Conservation (phyloP, 2,797 vertebrate species). For the Falco peregrinus region DNA sequence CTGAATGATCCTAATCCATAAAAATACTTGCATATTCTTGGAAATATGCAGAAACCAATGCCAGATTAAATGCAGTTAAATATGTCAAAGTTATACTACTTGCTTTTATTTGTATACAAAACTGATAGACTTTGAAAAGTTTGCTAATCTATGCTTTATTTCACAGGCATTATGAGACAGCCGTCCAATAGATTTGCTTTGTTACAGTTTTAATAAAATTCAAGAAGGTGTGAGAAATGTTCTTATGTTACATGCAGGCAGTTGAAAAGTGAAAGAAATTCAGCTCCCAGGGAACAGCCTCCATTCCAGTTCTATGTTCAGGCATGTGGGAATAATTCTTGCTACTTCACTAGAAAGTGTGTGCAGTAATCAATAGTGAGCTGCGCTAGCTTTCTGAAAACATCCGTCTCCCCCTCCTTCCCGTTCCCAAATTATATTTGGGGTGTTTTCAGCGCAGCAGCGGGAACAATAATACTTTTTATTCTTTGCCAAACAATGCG, state of each 20-base stretch:
- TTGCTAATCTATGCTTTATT: not conserved
- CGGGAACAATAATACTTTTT: constrained; percentile 66
- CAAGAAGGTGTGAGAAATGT: not conserved
- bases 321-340: not conserved
- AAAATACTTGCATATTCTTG: not conserved
- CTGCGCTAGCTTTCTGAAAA: not conserved
- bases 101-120: not conserved
- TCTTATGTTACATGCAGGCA: not conserved
- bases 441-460: constrained; percentile 27
- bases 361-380: not conserved
- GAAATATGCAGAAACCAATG: not conserved
- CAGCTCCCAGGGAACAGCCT: not conserved
- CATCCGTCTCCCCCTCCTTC: not conserved
- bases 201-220: not conserved
- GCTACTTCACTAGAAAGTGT: not conserved
- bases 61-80: not conserved
- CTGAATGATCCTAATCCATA: not conserved
- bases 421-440: not conserved
- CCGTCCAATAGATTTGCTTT: not conserved
- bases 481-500: constrained; percentile 81
- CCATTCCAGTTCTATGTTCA: not conserved
- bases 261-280: not conserved
- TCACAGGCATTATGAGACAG: not conserved
- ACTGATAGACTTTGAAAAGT: not conserved
- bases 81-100: not conserved